These are phyloP conservation scores for Hymenopus coronatus DNA, from an alignment of 2,888 invertebrate species.

Conservation along the genomic window DNA sequence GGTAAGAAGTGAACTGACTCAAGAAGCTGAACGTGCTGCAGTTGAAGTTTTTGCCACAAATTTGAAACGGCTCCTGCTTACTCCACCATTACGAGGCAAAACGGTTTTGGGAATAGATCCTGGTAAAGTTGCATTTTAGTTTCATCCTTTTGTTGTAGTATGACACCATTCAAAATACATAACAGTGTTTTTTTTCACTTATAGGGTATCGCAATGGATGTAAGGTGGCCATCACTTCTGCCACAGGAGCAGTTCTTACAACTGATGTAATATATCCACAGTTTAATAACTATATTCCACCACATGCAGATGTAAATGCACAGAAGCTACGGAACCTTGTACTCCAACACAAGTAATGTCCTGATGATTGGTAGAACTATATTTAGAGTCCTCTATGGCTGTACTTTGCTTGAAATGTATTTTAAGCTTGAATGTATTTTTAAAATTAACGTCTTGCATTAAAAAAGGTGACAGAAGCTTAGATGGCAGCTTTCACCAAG, in stretches of 20 bases:
- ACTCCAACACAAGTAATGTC: conserved; percentile 41
- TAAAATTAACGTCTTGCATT: too few relatives aligned
- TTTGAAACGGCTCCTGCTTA: conserved; percentile 76
- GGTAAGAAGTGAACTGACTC: conserved; percentile 70
- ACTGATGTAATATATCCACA: conserved; percentile 69
- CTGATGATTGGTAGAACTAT: too few relatives aligned
- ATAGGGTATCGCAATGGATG: conserved; percentile 83
- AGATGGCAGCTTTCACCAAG: too few relatives aligned
- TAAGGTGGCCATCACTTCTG: conserved; percentile 78
- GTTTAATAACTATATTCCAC: conserved; percentile 35
- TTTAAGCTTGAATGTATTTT: too few relatives aligned
- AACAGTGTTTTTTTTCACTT: neutral
- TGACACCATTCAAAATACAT: neutral
- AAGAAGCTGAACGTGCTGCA: conserved; percentile 75
- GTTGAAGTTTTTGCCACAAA: conserved; percentile 83
- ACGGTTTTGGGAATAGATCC: conserved; percentile 86
- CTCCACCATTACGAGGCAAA: conserved; percentile 76
- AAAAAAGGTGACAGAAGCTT: too few relatives aligned
- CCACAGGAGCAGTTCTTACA: conserved; percentile 66
- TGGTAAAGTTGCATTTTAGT: conserved; percentile 29
- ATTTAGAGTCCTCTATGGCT: conserved; percentile 50
- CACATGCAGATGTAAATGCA: conserved; percentile 47
- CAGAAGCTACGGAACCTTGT: conserved; percentile 55
- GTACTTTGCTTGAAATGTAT: too few relatives aligned
- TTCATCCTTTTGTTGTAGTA: neutral